Evolutionary conservation across 2,888 invertebrate species (phyloP).

Genomic region (Drosophila limbata): DNA sequence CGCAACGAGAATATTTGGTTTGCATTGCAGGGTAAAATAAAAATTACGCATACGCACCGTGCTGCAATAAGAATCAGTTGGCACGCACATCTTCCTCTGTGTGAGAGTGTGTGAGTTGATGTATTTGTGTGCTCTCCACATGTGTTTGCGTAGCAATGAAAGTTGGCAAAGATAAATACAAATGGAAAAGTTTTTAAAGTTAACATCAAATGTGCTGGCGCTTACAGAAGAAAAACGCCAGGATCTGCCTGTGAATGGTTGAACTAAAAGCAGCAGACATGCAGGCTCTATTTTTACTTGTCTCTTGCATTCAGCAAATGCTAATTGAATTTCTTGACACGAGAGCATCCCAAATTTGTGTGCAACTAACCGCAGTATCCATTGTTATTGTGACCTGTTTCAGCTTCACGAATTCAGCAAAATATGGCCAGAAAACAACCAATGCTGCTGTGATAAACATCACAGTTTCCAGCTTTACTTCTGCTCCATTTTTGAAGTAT

Average conservation of each 20-base stretch:
- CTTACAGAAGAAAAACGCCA: constrained; percentile 14
- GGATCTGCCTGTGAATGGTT: not conserved
- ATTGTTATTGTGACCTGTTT: constrained; percentile 12
- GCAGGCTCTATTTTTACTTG: constrained; percentile 13
- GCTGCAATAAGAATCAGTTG: constrained; percentile 42
- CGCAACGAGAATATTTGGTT: constrained; percentile 45
- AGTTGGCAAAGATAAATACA: constrained; percentile 69
- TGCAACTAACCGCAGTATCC: constrained; percentile 16
- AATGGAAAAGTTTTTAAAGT: constrained; percentile 55
- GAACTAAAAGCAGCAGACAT: constrained; percentile 3
- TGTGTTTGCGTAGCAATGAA: constrained; percentile 38
- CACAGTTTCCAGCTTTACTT: constrained; percentile 39
- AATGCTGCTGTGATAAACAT: constrained; percentile 52
- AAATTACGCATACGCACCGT: constrained; percentile 68
- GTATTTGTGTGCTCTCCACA: constrained; percentile 13
- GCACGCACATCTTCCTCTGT: constrained; percentile 21
- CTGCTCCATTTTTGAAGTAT: constrained; percentile 35
- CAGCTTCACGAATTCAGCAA: constrained; percentile 18
- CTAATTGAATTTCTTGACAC: constrained; percentile 74
- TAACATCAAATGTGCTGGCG: constrained; percentile 24
- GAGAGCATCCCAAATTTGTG: constrained; percentile 17
- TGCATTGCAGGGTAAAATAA: constrained; percentile 33
- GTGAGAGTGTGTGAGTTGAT: constrained; percentile 17
- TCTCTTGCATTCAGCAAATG: constrained; percentile 73
- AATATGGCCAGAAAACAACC: constrained; percentile 66